These are phyloP conservation scores for Hyles vespertilio DNA, from an alignment of 1,140 invertebrate genomes.

Conservation along the genomic window DNA sequence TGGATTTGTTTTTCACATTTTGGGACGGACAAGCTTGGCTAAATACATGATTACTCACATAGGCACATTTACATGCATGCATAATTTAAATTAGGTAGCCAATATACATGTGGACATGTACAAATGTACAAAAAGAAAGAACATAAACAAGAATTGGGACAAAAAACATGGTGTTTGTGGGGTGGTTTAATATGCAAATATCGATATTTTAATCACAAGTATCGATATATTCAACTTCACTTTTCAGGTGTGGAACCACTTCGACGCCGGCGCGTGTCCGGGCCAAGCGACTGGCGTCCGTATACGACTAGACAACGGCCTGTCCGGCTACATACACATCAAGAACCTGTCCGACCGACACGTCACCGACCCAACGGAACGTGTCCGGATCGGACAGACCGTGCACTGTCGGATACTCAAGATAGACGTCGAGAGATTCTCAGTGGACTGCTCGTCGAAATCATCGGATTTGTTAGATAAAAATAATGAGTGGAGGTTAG, in stretches of 20 bases:
- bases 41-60: too few species aligned
- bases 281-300: slow-evolving; percentile 96
- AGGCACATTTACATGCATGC: too few species aligned
- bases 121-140: too few species aligned
- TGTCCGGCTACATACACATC: slow-evolving; percentile 96
- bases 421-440: slow-evolving; percentile 96
- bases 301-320: slow-evolving; percentile 93
- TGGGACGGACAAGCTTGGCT: too few species aligned
- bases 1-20: too few species aligned
- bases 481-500: slow-evolving; percentile 91
- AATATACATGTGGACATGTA: too few species aligned
- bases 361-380: slow-evolving; percentile 94
- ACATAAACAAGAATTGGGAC: too few species aligned
- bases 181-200: too few species aligned
- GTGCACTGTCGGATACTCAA: slow-evolving; percentile 96
- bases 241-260: slow-evolving; percentile 93
- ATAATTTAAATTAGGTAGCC: too few species aligned
- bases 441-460: slow-evolving; percentile 95
- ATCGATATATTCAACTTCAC: neutral
- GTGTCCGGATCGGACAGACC: slow-evolving; percentile 90
- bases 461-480: slow-evolving; percentile 94
- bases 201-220: too few species aligned
- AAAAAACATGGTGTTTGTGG: too few species aligned
- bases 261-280: slow-evolving; percentile 95
- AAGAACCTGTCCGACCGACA: slow-evolving; percentile 97